phyloP scores from a whole-genome alignment of 2,888 invertebrate species.

The Pachydiplax longipennis region DNA sequence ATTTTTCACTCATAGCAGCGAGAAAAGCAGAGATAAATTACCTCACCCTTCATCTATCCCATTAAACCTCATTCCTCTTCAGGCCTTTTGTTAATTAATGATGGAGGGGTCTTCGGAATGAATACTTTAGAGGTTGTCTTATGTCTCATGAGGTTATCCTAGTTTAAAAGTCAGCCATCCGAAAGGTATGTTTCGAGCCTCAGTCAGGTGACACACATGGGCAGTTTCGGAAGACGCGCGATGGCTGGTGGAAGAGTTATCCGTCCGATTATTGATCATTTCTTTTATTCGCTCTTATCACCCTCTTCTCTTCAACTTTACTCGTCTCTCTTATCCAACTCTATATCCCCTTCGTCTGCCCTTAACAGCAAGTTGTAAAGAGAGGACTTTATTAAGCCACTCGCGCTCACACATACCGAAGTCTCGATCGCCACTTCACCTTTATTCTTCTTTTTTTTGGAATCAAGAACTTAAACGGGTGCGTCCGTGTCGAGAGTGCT shows the following conservation, averaged over 20 bases:
- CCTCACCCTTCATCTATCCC: not conserved
- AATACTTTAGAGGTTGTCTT: no score
- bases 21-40: not conserved
- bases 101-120: no score
- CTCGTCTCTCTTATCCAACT: not conserved
- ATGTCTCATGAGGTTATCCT: no score
- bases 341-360: not conserved
- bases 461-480: not conserved
- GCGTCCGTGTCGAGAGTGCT: constrained; percentile 8
- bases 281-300: not conserved
- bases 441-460: not conserved
- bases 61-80: not conserved
- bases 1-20: not conserved
- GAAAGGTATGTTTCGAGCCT: no score
- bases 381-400: not conserved
- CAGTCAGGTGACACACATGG: no score
- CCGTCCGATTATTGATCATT: not conserved
- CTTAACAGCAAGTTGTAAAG: not conserved
- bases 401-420: not conserved
- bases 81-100: not conserved
- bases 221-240: no score
- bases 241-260: not conserved
- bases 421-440: not conserved
- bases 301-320: no score
- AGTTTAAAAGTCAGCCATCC: no score